Base-by-base conservation (phyloP, 2,113 vertebrate genomes). In the Sciurus niger region DNA sequence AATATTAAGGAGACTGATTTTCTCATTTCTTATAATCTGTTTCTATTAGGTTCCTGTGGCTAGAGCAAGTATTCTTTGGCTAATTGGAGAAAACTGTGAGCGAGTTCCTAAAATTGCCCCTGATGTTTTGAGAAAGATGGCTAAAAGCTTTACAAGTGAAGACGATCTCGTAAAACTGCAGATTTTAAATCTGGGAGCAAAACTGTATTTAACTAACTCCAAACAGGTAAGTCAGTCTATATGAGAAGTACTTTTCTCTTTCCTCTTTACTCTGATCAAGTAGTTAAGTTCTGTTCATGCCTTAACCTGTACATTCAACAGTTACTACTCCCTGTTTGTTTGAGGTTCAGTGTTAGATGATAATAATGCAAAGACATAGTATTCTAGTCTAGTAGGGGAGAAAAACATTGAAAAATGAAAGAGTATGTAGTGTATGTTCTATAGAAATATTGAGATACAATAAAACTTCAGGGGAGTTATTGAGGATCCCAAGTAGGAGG, bases 101-200 rank as follows among this genome's bases (percentile, higher is more conserved):
- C 97, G 99, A 60, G 99, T 99, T 95, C 99, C 99, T 11, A 99
- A 99, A 98, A 99, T 99, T 0, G 99, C 99, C 5, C 99, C 99
- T 1, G 99, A 99, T 96, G 99, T 99, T 46, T 98, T 99, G 78
- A 99, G 99, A 40, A 99, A 99, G 97, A 99, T 99, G 98, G 99
- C 99, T 46, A 99, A 99, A 98, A 99, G 92, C 55, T 99, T 99
- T 98, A 99, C 99, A 0, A 98, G 89, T 0, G 99, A 99, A 98
- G 99, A 99, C 0, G 99, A 99, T 97, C 99, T 99, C 46, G 99
- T 99, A 30, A 99, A 99, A 97, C 89, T 99, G 94, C 99, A 99
- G 98, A 99, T 98, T 13, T 98, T 99, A 97, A 99, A 99, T 98
- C 97, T 99, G 76, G 99, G 99, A 0, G 99, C 99, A 97, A 99